Conservation (phyloP, 2,113 vertebrate genomes). For the crab-eating macaque (Macaca fascicularis) region DNA sequence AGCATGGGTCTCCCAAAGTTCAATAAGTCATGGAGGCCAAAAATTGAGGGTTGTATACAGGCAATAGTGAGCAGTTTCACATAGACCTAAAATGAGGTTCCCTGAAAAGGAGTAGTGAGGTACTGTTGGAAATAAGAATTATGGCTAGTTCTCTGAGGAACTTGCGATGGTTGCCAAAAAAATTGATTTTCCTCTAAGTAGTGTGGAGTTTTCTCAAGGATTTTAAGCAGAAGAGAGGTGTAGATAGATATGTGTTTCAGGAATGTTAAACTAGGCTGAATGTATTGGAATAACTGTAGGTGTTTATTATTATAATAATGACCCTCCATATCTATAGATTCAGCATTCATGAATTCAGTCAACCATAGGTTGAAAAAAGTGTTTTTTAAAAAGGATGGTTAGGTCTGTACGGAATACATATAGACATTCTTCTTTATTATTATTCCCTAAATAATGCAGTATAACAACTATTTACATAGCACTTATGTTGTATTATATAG, state of each 20-base stretch:
- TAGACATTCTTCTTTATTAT: neutral
- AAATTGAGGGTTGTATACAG: neutral
- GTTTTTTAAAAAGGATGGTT: neutral
- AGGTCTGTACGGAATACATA: neutral
- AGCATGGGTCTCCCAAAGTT: neutral
- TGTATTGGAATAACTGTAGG: neutral
- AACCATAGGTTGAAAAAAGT: neutral
- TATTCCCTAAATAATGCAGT: neutral
- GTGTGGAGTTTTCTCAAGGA: neutral
- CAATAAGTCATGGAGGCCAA: neutral
- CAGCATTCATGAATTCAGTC: neutral
- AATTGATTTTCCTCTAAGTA: neutral
- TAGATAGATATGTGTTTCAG: neutral
- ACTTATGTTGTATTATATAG: neutral
- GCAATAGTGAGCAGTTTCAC: neutral
- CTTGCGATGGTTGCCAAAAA: neutral
- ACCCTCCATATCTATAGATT: neutral
- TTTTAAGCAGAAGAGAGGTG: neutral
- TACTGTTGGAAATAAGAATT: neutral
- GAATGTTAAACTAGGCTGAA: neutral
- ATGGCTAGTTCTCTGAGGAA: neutral
- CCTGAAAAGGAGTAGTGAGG: neutral
- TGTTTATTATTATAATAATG: neutral
- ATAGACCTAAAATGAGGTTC: neutral
- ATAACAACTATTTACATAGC: neutral